phyloP scores from a whole-genome alignment of 1,140 invertebrate species.

The Solenopsis fugax region DNA sequence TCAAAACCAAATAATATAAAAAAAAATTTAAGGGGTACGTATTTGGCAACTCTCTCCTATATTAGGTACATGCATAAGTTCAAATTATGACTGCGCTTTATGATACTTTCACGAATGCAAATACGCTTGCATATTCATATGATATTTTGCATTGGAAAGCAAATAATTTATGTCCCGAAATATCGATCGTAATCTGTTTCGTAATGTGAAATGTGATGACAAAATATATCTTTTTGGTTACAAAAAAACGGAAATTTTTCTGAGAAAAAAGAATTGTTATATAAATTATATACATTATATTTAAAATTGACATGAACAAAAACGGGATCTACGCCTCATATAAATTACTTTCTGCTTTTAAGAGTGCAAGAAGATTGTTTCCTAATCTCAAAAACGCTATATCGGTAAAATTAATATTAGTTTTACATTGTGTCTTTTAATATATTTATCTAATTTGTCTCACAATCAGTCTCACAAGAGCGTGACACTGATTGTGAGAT shows the following conservation, averaged over 20 bases:
- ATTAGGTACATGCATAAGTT: too few relatives aligned
- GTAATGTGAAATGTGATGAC: conserved; percentile 14
- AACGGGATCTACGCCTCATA: neutral
- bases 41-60: too few relatives aligned
- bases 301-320: conserved; percentile 57
- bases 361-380: neutral
- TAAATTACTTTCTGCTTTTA: neutral
- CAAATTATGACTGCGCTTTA: neutral
- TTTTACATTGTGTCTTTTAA: neutral
- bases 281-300: neutral
- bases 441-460: neutral
- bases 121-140: neutral
- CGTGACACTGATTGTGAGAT: too few relatives aligned
- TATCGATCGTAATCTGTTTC: conserved; percentile 50
- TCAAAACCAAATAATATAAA: too few relatives aligned
- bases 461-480: neutral
- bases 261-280: neutral
- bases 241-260: neutral
- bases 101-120: neutral
- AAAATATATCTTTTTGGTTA: conserved; percentile 37
- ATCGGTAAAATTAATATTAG: conserved; percentile 19
- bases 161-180: conserved; percentile 1
- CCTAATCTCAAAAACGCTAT: neutral
- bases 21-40: too few relatives aligned
- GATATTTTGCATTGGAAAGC: neutral